Conservation (phyloP, 2,113 vertebrate species). For the Coptodon rendalli region DNA sequence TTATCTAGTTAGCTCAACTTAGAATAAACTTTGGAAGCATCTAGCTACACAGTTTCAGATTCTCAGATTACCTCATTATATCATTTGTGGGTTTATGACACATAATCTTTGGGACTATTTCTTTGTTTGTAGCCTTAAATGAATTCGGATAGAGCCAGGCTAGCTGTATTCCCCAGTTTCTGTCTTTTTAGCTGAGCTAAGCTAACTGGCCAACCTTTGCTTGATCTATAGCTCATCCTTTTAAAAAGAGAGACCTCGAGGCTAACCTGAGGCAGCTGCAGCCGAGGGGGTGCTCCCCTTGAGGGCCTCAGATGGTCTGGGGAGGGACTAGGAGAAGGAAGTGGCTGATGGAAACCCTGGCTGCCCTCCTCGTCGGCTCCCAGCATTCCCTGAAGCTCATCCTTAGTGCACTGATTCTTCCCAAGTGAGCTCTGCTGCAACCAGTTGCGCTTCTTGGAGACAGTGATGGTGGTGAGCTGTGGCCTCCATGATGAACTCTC, state of each 20-base stretch:
- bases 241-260: neutral
- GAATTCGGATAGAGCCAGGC: neutral
- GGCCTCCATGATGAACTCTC: slow-evolving; percentile 57
- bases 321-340: slow-evolving; percentile 45
- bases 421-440: slow-evolving; percentile 83
- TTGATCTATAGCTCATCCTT: neutral
- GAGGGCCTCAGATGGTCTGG: slow-evolving; percentile 53
- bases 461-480: slow-evolving; percentile 85
- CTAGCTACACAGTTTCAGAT: neutral
- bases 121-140: neutral
- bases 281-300: neutral
- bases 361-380: slow-evolving; percentile 62
- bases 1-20: neutral
- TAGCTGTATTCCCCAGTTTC: neutral
- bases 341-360: slow-evolving; percentile 25
- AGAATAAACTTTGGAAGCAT: neutral
- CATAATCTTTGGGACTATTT: neutral
- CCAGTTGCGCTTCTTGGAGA: slow-evolving; percentile 98
- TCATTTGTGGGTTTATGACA: neutral
- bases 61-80: neutral
- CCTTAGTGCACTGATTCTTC: slow-evolving; percentile 49
- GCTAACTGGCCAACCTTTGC: neutral
- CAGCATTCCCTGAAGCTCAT: slow-evolving; percentile 63
- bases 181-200: neutral
- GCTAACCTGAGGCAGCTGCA: slow-evolving; percentile 49